A percentile compares a stretch with the other conserved stretches of the same genome.
Conservation (phyloP, 2,113 vertebrate species). For the Oxyura jamaicensis region DNA sequence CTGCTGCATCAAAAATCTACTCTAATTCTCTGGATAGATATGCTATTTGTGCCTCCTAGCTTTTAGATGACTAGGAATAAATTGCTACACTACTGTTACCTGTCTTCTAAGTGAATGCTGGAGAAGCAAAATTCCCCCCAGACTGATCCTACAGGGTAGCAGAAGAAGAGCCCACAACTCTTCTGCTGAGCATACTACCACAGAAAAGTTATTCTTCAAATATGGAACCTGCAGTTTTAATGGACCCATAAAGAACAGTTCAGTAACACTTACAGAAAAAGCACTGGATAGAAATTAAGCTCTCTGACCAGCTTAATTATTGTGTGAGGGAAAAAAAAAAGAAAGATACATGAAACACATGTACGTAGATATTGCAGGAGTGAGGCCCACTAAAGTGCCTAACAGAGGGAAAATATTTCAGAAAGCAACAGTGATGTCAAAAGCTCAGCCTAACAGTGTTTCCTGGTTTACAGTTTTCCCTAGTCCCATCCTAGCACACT, state of each 20-base stretch:
- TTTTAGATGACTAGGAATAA: neutral
- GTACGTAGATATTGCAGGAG: neutral
- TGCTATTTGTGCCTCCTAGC: neutral
- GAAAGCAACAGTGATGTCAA: neutral
- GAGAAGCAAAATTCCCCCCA: neutral
- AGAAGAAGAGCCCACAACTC: neutral
- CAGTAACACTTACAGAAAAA: neutral
- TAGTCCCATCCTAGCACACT: neutral
- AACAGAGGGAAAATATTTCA: neutral
- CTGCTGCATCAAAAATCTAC: neutral
- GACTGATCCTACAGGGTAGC: neutral
- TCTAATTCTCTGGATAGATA: neutral
- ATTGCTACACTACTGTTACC: neutral
- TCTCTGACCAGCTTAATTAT: neutral
- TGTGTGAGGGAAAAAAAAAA: neutral
- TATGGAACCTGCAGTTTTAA: neutral
- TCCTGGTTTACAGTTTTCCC: neutral
- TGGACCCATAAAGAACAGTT: neutral
- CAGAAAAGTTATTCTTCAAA: neutral
- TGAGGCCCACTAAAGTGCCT: neutral
- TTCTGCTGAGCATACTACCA: neutral
- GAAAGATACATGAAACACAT: too few species aligned
- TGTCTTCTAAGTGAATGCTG: neutral
- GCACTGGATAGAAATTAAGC: neutral
- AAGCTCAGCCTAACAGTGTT: neutral